phyloP scores from a whole-genome alignment of 2,797 vertebrate genomes.

The Rhodeus uyekii region DNA sequence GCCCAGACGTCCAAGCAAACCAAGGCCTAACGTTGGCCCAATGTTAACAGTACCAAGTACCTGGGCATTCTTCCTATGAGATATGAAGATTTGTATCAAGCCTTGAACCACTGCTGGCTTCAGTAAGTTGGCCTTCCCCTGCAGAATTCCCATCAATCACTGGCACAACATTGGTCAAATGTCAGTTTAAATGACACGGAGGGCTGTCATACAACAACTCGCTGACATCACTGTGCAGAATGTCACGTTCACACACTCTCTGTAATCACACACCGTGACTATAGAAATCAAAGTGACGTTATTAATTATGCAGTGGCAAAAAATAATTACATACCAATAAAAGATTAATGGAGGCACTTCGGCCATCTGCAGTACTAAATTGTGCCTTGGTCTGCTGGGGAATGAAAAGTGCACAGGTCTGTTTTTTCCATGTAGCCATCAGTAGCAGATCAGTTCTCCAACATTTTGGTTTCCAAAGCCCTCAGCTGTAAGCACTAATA shows the following conservation, averaged over 20 bases:
- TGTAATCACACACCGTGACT: slow-evolving; percentile 47
- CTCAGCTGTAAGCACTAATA: slow-evolving; percentile 17
- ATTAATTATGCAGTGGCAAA: slow-evolving; percentile 66
- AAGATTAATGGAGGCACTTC: slow-evolving; percentile 48
- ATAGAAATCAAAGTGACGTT: slow-evolving; percentile 69
- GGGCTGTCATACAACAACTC: slow-evolving; percentile 38
- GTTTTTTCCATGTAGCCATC: slow-evolving; percentile 45
- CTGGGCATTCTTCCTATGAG: neutral
- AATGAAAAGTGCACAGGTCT: slow-evolving; percentile 47
- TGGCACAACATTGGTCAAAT: slow-evolving; percentile 14
- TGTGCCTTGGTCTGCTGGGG: slow-evolving; percentile 39
- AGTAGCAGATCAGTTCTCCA: slow-evolving; percentile 42
- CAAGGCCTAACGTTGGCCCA: slow-evolving; percentile 41
- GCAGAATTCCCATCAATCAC: neutral
- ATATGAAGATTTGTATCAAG: neutral
- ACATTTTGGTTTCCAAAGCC: neutral
- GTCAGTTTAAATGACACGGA: slow-evolving; percentile 27
- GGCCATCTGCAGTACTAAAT: slow-evolving; percentile 52
- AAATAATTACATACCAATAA: slow-evolving; percentile 66
- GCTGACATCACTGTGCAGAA: slow-evolving; percentile 39
- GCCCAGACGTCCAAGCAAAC: slow-evolving; percentile 49
- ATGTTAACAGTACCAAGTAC: slow-evolving; percentile 37
- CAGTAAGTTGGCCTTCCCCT: neutral
- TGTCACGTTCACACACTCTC: slow-evolving; percentile 48
- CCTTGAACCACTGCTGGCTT: neutral